Base-by-base conservation (phyloP, 2,888 invertebrate species). In the Nudaria mundana region DNA sequence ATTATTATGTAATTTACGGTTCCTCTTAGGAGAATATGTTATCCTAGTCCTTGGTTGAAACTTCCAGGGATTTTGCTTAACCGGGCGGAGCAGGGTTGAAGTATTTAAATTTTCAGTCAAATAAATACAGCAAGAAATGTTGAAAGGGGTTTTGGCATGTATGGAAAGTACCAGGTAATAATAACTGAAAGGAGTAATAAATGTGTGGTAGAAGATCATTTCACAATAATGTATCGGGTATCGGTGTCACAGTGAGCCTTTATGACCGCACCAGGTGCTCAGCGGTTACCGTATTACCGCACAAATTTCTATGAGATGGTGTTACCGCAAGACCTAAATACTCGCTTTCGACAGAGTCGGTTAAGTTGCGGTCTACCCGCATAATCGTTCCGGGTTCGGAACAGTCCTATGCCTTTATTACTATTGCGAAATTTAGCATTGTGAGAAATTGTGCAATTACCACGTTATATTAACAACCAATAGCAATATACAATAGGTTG, bases 251-350 rank as follows among this genome's bases (percentile, higher is more conserved):
- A 16, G 40, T 6, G 23, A 11, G 5, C 23, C 11, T n/a, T 26
- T 48, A 36, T 48, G 31, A 58, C 62, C 53, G 53, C 58, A 52
- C 15, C 37, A 24, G 29, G 29, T n/a, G n/a, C n/a, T n/a, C 23
- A 47, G 52, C 51, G 56, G 56, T 40, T 25, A 43, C 36, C 29
- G 36, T 30, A 42, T 46, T 51, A 40, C 46, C 36, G 61, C 53
- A 40, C 47, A 40, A 30, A 42, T 50, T 52, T 61, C 48, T 57
- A 51, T 51, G 53, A 44, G 52, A 54, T 55, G 48, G 11, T 45
- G 25, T 26, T 48, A 62, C 61, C 61, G 53, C 63, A 60, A 52
- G 49, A 44, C 52, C 53, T 40, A 52, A 38, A 57, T 55, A 52
- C 47, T 59, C 52, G 30, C 61, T 61, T 56, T 61, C 48, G 33